Conservation (phyloP, 2,888 invertebrate genomes). For the Agrochola lota region DNA sequence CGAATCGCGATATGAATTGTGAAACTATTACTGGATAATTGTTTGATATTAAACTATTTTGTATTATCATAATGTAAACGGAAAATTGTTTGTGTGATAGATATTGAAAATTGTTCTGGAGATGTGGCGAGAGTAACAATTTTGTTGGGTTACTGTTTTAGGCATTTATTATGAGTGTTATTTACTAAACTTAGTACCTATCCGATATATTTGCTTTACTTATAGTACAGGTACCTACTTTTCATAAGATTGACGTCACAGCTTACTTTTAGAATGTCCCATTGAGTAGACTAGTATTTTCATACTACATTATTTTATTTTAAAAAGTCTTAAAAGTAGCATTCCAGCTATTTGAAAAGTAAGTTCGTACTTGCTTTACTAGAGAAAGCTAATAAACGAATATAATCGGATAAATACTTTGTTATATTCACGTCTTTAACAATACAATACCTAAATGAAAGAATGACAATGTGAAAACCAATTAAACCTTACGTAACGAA, state of each 20-base stretch:
- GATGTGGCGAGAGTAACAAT: slow-evolving; percentile 7
- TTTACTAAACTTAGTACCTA: not conserved
- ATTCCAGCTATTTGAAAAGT: not conserved
- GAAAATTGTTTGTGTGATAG: slow-evolving; percentile 25
- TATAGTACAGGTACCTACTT: not conserved
- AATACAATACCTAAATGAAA: slow-evolving; percentile 26
- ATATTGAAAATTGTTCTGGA: slow-evolving; percentile 14
- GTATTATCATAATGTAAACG: slow-evolving; percentile 23
- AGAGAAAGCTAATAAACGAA: slow-evolving; percentile 19
- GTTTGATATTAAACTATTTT: slow-evolving; percentile 49
- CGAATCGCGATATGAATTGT: slow-evolving; percentile 54
- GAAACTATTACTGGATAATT: slow-evolving; percentile 53
- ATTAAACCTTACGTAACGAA: slow-evolving; percentile 45
- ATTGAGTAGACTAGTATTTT: no score
- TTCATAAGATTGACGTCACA: not conserved
- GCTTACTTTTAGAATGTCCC: no score
- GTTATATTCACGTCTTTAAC: not conserved
- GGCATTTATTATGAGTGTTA: not conserved
- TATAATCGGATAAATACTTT: slow-evolving; percentile 34
- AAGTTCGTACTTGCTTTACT: not conserved
- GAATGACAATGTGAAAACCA: slow-evolving; percentile 34
- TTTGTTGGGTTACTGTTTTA: not conserved
- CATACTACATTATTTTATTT: no score
- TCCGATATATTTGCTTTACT: not conserved
- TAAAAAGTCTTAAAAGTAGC: no score